A percentile compares a stretch with the other conserved stretches of the same genome.
phyloP scores from a whole-genome alignment of 1,140 invertebrate species.

The Bombyx mandarina region DNA sequence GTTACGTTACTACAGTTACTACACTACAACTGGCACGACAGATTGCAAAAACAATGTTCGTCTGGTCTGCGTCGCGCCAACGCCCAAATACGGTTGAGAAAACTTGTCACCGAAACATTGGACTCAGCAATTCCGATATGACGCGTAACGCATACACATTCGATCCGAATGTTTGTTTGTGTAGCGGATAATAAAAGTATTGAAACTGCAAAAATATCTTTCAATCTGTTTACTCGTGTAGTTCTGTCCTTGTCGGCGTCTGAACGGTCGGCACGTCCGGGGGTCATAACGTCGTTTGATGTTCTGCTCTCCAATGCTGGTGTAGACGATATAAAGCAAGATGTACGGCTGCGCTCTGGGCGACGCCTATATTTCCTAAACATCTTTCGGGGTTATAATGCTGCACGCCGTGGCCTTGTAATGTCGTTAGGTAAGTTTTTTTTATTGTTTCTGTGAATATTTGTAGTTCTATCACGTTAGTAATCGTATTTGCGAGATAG shows the following conservation, averaged over 20 bases:
- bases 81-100: constrained; percentile 4
- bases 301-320: constrained; percentile 86
- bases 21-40: background rate
- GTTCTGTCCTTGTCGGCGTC: constrained; percentile 66
- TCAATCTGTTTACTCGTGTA: constrained; percentile 34
- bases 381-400: constrained; percentile 65
- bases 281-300: constrained; percentile 77
- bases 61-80: background rate
- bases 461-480: too few relatives aligned
- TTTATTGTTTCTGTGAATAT: background rate
- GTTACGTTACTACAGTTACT: too few relatives aligned
- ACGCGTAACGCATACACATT: constrained; percentile 27
- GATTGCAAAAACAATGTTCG: too few relatives aligned
- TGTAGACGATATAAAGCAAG: constrained; percentile 79
- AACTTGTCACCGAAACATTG: constrained; percentile 21
- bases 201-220: constrained; percentile 46
- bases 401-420: constrained; percentile 50
- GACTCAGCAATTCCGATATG: constrained; percentile 14
- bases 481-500: too few relatives aligned
- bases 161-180: constrained; percentile 49
- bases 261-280: constrained; percentile 72
- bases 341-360: constrained; percentile 80
- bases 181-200: constrained; percentile 59
- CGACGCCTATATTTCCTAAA: constrained; percentile 69
- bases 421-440: constrained; percentile 15